Evolutionary conservation across 2,797 vertebrate genomes (phyloP).

Genomic region (Chaetodon trifasciatus): DNA sequence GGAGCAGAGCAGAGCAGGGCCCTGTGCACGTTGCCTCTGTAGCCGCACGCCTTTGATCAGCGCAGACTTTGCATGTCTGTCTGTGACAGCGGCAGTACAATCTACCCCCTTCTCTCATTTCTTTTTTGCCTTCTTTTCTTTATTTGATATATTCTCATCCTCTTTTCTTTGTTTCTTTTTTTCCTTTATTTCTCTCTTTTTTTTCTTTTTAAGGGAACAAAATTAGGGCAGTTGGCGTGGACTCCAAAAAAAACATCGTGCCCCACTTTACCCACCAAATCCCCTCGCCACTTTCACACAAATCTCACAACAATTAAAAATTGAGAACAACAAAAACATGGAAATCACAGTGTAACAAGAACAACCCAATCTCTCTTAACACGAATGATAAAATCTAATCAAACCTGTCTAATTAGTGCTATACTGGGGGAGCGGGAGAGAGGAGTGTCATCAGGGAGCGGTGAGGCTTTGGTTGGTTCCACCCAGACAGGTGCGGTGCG

Average conservation of each 20-base stretch:
- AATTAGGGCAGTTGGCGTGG: conserved; percentile 88
- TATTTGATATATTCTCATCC: conserved; percentile 73
- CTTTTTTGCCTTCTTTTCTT: conserved; percentile 69
- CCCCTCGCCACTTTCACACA: conserved; percentile 79
- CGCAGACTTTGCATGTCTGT: conserved; percentile 79
- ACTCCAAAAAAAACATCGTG: conserved; percentile 84
- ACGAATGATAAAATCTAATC: conserved; percentile 61
- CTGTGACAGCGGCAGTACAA: conserved; percentile 72
- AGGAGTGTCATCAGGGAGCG: conserved; percentile 76
- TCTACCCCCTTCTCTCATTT: conserved; percentile 68
- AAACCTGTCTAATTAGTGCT: conserved; percentile 69
- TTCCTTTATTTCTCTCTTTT: conserved; percentile 67
- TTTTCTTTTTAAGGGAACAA: conserved; percentile 82
- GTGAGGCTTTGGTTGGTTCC: conserved; percentile 74
- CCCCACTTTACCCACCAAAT: conserved; percentile 80
- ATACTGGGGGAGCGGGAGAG: conserved; percentile 71
- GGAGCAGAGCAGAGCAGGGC: conserved; percentile 68
- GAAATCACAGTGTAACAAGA: conserved; percentile 69
- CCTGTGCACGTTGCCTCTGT: conserved; percentile 76
- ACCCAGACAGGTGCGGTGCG: conserved; percentile 74
- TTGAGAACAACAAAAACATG: conserved; percentile 76
- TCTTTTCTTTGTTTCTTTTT: conserved; percentile 74
- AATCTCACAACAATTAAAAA: conserved; percentile 80
- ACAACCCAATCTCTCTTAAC: conserved; percentile 65
- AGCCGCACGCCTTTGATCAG: conserved; percentile 73